Evolutionary conservation across 37 sponge, comb jelly and placozoan species (phyloP), one percentile per base, ranked within the genome.

Genomic region (Bolinopsis microptera): DNA sequence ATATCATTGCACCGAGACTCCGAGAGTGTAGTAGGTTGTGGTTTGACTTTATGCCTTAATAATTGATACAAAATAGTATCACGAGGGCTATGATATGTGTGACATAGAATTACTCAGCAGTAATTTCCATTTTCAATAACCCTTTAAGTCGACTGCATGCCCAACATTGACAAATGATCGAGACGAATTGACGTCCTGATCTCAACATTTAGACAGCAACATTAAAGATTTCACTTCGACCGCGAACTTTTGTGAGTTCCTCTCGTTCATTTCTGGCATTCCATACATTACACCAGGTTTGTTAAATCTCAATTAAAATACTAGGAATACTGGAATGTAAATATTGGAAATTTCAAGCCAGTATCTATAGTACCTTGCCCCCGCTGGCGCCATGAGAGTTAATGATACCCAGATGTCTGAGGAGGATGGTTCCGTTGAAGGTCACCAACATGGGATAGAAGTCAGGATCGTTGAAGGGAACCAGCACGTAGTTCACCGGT

Each of bases 381-480:
- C 90, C 90, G 22, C 90, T 86, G 41, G 90, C 90, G 0, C 90
- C 90, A 30, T 86, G 90, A 22, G 22, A 9, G 31, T 86, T 41
- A 40, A 86, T 28, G 24, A 86, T 33, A 9, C 30, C 90, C 13
- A 86, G 90, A 39, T 86, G 90, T 41, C 35, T 9, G 28, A 86
- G 36, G 18, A 86, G 61, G 24, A 33, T 34, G 35, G 90, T 36
- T 26, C 90, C 90, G 30, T 86, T 86, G 90, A 41, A 41, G 90
- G 90, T 41, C 3, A 33, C 90, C 5, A 86, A 33, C 28, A 34
- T 28, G 25, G 90, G 90, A 48, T 86, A 86, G 22, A 86, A 86
- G 26, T 86, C 90, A 8, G 90, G 90, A 30, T 86, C 90, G 61
- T 86, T 86, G 26, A 86, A 86, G 9, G 90, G 90, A 41, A 86